Conservation (phyloP, 1,140 invertebrate species). For the Lerema accius region DNA sequence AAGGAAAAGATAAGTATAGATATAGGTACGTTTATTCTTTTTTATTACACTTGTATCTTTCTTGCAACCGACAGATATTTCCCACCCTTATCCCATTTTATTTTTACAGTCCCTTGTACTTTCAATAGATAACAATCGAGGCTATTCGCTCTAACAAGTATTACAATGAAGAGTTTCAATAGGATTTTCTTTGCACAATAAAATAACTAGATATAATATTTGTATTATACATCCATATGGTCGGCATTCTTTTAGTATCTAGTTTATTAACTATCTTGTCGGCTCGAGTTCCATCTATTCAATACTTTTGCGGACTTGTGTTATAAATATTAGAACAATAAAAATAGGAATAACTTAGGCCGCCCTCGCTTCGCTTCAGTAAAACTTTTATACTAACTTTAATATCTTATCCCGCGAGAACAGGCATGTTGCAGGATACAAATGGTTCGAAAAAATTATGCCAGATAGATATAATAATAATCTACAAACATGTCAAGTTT, state of each 20-base stretch:
- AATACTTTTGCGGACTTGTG: too few species aligned
- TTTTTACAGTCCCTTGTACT: background rate
- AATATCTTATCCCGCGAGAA: too few species aligned
- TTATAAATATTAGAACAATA: too few species aligned
- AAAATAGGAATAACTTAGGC: too few species aligned
- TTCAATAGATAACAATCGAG: conserved; percentile 8
- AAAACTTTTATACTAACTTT: too few species aligned
- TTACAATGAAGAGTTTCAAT: background rate
- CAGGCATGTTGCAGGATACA: too few species aligned
- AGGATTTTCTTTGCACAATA: background rate
- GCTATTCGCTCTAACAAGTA: background rate
- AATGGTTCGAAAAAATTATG: too few species aligned
- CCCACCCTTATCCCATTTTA: background rate
- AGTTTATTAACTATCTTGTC: background rate
- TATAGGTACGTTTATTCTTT: background rate
- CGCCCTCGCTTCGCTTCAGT: too few species aligned
- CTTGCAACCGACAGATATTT: conserved; percentile 5
- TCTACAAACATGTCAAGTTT: too few species aligned
- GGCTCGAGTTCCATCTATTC: too few species aligned
- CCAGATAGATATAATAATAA: too few species aligned
- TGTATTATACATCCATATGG: background rate
- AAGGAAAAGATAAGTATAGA: too few species aligned
- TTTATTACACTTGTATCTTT: background rate
- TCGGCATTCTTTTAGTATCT: background rate
- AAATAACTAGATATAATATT: background rate